Percentiles rank a stretch among this genome's conserved stretches.
Conservation (phyloP, 2,797 vertebrate species). For the Cichlasoma orientale region DNA sequence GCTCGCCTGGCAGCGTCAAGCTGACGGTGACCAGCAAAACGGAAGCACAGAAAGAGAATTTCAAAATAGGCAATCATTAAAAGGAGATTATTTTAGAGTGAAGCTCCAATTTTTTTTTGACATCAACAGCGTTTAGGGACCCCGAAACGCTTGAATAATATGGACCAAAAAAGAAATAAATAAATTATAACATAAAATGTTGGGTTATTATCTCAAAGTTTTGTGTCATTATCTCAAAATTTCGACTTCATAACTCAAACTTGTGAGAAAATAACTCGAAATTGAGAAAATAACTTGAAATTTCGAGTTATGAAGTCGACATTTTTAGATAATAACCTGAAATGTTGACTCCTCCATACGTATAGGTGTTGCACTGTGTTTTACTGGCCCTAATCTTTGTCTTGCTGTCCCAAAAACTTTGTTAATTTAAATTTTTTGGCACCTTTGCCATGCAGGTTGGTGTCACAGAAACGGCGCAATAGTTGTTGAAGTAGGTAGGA, state of each 20-base stretch:
- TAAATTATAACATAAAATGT: background rate
- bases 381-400: too few species aligned
- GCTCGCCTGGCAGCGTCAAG: constrained; percentile 13
- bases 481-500: too few species aligned
- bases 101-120: background rate
- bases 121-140: background rate
- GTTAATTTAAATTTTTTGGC: background rate
- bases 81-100: background rate
- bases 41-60: constrained; percentile 2
- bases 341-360: background rate
- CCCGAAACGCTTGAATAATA: background rate
- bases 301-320: background rate
- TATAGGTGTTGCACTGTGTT: too few species aligned
- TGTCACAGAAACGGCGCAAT: too few species aligned
- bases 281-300: background rate
- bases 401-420: background rate
- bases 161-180: too few species aligned
- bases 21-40: background rate
- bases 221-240: background rate
- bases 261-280: background rate
- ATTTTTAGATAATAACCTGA: background rate
- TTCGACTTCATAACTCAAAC: background rate
- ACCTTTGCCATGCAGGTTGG: background rate
- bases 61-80: constrained; percentile 25
- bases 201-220: background rate